These are phyloP conservation scores for Agelas oroides DNA, from an alignment of 37 sponge, comb jelly and placozoan species.

Conservation along the genomic window DNA sequence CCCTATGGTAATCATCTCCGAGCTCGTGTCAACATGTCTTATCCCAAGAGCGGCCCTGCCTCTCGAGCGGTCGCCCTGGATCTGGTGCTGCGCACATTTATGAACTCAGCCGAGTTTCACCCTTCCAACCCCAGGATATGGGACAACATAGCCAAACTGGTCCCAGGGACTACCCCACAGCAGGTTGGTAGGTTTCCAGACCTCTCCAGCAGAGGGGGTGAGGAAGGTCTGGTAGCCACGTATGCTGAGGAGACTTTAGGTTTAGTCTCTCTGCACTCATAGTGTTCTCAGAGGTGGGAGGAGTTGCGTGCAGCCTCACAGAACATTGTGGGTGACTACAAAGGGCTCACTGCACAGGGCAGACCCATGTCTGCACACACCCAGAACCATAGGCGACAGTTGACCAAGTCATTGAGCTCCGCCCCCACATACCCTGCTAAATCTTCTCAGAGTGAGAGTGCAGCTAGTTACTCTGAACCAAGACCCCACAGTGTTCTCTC, in stretches of 20 bases:
- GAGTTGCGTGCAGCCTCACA: conserved; percentile 41
- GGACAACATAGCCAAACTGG: conserved; percentile 71
- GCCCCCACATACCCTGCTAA: too few relatives aligned
- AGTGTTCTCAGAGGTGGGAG: conserved; percentile 83
- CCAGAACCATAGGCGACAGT: background rate
- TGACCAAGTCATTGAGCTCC: conserved; percentile 13
- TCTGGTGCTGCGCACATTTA: conserved; percentile 77
- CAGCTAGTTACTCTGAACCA: background rate
- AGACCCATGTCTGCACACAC: conserved; percentile 61
- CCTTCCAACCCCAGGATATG: conserved; percentile 56
- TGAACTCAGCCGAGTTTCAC: conserved; percentile 72
- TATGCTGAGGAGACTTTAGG: background rate
- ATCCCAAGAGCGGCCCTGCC: conserved; percentile 29
- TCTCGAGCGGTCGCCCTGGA: conserved; percentile 74
- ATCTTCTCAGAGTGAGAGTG: background rate
- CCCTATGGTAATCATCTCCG: too few relatives aligned
- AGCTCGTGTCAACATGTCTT: too few relatives aligned
- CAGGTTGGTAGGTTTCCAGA: conserved; percentile 47
- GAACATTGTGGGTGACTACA: conserved; percentile 36
- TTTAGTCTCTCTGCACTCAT: background rate
- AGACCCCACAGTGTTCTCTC: too few relatives aligned
- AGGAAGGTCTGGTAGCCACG: background rate
- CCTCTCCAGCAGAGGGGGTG: background rate
- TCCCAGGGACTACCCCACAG: conserved; percentile 80
- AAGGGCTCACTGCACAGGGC: conserved; percentile 70